These are phyloP conservation scores for Pomacea maculata DNA, from an alignment of 1,140 invertebrate genomes.

Conservation along the genomic window DNA sequence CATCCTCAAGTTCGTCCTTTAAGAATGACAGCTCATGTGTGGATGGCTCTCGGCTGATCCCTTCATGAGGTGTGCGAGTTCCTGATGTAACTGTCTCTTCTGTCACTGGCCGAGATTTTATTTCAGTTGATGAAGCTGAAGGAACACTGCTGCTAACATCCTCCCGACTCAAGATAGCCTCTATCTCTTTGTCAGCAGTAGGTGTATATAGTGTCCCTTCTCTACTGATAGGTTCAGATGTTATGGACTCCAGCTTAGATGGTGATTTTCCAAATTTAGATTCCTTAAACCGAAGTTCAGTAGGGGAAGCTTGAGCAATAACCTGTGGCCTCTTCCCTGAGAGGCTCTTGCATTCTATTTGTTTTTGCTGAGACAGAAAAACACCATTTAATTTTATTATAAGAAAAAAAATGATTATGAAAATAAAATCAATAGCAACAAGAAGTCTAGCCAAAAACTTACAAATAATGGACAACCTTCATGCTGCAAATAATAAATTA, in stretches of 20 bases:
- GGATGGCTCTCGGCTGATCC: constrained; percentile 4
- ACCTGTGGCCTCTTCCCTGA: neutral
- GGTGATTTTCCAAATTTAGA: neutral
- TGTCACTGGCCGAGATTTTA: constrained; percentile 33
- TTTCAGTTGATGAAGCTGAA: constrained; percentile 4
- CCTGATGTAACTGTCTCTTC: constrained; percentile 27
- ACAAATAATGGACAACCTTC: too few species aligned
- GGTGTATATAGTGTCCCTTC: constrained; percentile 48
- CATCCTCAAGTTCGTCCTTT: constrained; percentile 23
- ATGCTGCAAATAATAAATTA: too few species aligned
- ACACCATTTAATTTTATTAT: neutral
- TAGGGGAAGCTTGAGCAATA: neutral
- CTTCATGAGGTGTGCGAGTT: constrained; percentile 18
- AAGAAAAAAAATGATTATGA: neutral
- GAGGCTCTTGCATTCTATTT: neutral
- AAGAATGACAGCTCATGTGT: constrained; percentile 3
- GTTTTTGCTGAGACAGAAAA: constrained; percentile 13
- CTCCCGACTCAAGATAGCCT: constrained; percentile 33
- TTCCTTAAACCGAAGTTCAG: neutral
- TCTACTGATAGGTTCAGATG: constrained; percentile 27
- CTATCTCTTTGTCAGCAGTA: constrained; percentile 53
- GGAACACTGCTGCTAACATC: constrained; percentile 1
- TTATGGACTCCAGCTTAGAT: neutral
- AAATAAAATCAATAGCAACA: too few species aligned
- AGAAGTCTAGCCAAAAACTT: too few species aligned